phyloP scores from a whole-genome alignment of 1,140 invertebrate species.

The Coenobita brevimanus region DNA sequence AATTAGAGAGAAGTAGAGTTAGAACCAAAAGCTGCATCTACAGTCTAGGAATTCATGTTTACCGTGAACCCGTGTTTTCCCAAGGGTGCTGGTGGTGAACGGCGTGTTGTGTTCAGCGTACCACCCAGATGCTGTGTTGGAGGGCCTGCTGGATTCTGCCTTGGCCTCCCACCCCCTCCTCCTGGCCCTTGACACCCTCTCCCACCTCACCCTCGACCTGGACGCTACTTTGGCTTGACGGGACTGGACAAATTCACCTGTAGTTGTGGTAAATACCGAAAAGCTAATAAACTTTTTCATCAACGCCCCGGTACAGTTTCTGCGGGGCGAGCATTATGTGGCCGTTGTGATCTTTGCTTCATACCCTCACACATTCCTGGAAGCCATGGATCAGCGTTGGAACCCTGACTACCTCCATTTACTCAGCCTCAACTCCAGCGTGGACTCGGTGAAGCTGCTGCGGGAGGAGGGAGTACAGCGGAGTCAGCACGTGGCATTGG shows the following conservation, averaged over 20 bases:
- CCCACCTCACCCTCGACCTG: background rate
- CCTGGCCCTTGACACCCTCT: slow-evolving; percentile 4
- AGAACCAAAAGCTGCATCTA: too few species aligned
- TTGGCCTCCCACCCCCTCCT: slow-evolving; percentile 19
- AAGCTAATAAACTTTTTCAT: background rate
- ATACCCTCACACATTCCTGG: background rate
- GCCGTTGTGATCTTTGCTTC: slow-evolving; percentile 7
- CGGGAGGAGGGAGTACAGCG: slow-evolving; percentile 20
- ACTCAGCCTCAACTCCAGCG: slow-evolving; percentile 29
- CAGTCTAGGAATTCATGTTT: too few species aligned
- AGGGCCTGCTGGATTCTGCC: too few species aligned
- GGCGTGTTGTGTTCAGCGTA: too few species aligned
- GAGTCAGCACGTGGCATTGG: slow-evolving; percentile 22
- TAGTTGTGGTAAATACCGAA: slow-evolving; percentile 1
- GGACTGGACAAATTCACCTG: background rate
- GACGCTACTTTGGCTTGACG: background rate
- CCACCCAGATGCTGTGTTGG: too few species aligned
- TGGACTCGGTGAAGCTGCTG: background rate
- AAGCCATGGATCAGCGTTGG: slow-evolving; percentile 20
- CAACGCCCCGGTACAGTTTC: slow-evolving; percentile 3
- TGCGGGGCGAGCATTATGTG: slow-evolving; percentile 17
- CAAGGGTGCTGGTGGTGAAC: too few species aligned
- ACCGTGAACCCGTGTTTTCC: too few species aligned
- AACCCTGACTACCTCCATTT: slow-evolving; percentile 33
- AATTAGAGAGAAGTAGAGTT: too few species aligned